phyloP scores from a whole-genome alignment of 2,113 vertebrate species.

The human region GRCh38 chr4:107572001-107572500 shows the following conservation, averaged over 20 bases:
- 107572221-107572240: not conserved
- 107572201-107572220: not conserved
- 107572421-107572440: conserved; percentile 68
- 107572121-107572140: not conserved
- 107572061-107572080: not conserved
- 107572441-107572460: conserved; percentile 62
- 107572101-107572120: not conserved
- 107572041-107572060: not conserved
- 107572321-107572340: conserved; percentile 42
- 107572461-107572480: conserved; percentile 61
- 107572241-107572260: not conserved
- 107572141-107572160: not conserved
- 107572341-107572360: conserved; percentile 51
- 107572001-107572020: not conserved
- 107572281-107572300: conserved; percentile 7
- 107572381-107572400: conserved; percentile 70
- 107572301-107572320: conserved; percentile 44
- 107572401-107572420: conserved; percentile 71
- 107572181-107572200: not conserved
- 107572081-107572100: not conserved
- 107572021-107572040: not conserved
- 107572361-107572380: conserved; percentile 64
- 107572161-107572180: not conserved
- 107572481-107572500: conserved; percentile 44
- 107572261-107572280: not conserved